A percentile compares a stretch with the other conserved stretches of the same genome.
phyloP scores from a whole-genome alignment of 2,888 invertebrate genomes.

The Diplolepis rosae region DNA sequence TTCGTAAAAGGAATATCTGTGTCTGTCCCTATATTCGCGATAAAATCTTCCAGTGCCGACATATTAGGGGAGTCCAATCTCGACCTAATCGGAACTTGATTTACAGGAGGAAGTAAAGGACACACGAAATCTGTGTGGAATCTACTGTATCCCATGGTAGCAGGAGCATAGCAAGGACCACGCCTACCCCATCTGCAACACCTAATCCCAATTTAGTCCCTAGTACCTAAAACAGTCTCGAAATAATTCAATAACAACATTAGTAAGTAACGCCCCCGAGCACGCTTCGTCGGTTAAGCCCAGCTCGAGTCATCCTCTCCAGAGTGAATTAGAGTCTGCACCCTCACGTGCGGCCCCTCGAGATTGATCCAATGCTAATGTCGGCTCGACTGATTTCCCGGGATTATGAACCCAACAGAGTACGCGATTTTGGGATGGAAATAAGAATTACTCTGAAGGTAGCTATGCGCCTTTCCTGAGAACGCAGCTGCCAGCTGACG shows the following conservation, averaged over 20 bases:
- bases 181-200: constrained; percentile 63
- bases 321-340: constrained; percentile 21
- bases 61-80: constrained; percentile 36
- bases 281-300: constrained; percentile 22
- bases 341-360: constrained; percentile 46
- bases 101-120: constrained; percentile 34
- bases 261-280: constrained; percentile 54
- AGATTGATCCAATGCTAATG: constrained; percentile 63
- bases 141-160: background rate
- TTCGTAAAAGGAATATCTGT: background rate
- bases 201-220: constrained; percentile 60
- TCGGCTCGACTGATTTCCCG: constrained; percentile 60
- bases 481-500: background rate
- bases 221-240: constrained; percentile 62
- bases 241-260: constrained; percentile 68
- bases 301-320: background rate
- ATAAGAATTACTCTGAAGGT: constrained; percentile 1
- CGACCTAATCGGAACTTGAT: constrained; percentile 39
- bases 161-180: constrained; percentile 40
- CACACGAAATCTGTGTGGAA: constrained; percentile 6
- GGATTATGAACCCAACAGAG: constrained; percentile 41
- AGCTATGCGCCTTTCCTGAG: background rate
- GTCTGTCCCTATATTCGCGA: background rate
- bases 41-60: background rate
- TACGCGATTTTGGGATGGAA: background rate